A percentile compares a stretch with the other conserved stretches of the same genome.
Evolutionary conservation across 64 coral and sea anemone species (phyloP).

Genomic region (Montipora capricornis): DNA sequence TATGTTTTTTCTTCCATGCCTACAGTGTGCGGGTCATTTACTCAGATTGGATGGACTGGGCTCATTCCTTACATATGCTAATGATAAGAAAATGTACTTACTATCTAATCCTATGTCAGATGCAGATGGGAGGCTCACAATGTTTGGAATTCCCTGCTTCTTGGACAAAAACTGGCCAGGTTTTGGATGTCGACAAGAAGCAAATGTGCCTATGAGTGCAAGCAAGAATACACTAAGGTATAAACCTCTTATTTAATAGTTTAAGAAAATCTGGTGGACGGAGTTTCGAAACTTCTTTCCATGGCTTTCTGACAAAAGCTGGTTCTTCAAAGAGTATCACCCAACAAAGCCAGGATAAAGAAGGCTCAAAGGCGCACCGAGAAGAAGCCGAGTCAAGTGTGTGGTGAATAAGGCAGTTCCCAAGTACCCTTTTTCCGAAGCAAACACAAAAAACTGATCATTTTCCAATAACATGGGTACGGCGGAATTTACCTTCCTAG

Average conservation of each 20-base stretch:
- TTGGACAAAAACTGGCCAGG: constrained; percentile 34
- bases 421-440: too few species aligned
- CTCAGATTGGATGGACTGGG: too few species aligned
- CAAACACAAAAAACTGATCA: too few species aligned
- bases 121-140: background rate
- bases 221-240: too few species aligned
- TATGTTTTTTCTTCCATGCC: too few species aligned
- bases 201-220: constrained; percentile 8
- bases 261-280: too few species aligned
- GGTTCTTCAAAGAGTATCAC: background rate
- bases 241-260: too few species aligned
- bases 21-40: too few species aligned
- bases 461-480: too few species aligned
- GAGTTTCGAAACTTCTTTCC: too few species aligned
- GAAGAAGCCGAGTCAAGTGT: background rate
- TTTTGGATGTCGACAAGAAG: constrained; percentile 32
- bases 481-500: too few species aligned
- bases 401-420: too few species aligned
- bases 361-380: background rate
- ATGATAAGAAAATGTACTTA: background rate
- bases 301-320: background rate
- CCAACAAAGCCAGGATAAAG: background rate
- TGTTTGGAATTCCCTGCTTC: constrained; percentile 12
- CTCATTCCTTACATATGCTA: background rate
- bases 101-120: constrained; percentile 10